A percentile compares a stretch with the other conserved stretches of the same genome.
Evolutionary conservation across 2,797 vertebrate species (phyloP).

Genomic region (Aythya fuligula): DNA sequence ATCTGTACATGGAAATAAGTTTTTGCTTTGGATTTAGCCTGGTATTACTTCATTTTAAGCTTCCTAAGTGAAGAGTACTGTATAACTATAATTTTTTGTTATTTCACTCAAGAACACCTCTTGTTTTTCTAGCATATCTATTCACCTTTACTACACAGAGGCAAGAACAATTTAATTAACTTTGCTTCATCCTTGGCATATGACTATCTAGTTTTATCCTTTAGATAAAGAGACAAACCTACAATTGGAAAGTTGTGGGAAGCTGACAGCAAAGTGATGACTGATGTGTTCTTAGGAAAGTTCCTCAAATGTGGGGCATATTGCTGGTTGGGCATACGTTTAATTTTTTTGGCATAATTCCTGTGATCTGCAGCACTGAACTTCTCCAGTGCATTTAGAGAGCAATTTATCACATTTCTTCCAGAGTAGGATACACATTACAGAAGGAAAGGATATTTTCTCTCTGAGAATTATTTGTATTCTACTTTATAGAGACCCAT

Average conservation of each 20-base stretch:
- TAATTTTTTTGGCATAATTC: slow-evolving; percentile 59
- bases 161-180: not conserved
- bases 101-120: not conserved
- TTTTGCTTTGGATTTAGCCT: not conserved
- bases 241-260: slow-evolving; percentile 8
- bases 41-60: not conserved
- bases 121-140: not conserved
- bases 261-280: slow-evolving; percentile 22
- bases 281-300: slow-evolving; percentile 1
- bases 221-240: not conserved
- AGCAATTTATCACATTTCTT: slow-evolving; percentile 3
- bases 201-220: not conserved
- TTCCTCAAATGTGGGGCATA: slow-evolving; percentile 47
- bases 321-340: slow-evolving; percentile 45
- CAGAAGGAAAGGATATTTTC: not conserved
- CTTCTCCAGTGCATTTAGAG: slow-evolving; percentile 24
- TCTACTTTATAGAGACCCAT: not conserved
- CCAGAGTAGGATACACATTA: not conserved
- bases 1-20: not conserved
- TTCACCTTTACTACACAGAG: not conserved
- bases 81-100: not conserved
- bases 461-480: not conserved
- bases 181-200: not conserved
- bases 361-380: slow-evolving; percentile 46
- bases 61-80: not conserved